Evolutionary conservation across 2,113 vertebrate species (phyloP).

Genomic region (Gopherus evgoodei): DNA sequence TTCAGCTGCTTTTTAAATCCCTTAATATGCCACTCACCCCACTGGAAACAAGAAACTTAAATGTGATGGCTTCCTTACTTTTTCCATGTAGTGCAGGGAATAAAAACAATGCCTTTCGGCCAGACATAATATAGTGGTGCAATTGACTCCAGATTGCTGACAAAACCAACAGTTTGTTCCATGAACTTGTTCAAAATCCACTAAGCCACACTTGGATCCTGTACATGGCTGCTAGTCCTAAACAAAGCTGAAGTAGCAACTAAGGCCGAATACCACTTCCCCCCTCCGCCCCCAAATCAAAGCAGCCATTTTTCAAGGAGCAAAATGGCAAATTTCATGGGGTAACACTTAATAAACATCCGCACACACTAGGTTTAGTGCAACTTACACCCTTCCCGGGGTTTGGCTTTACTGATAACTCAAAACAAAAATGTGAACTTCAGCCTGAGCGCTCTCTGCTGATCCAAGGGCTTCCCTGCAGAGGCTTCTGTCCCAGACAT

Average conservation of each 20-base stretch:
- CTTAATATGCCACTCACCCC: background rate
- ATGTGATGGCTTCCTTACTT: background rate
- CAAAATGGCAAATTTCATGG: background rate
- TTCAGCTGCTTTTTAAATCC: background rate
- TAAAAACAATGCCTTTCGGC: background rate
- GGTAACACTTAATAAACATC: background rate
- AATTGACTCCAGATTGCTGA: background rate
- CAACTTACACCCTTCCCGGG: background rate
- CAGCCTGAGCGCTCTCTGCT: background rate
- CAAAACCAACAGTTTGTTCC: background rate
- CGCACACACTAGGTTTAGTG: background rate
- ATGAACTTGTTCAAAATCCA: background rate
- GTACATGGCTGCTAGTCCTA: background rate
- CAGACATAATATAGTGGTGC: background rate
- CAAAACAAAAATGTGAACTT: background rate
- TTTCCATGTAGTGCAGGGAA: accelerated
- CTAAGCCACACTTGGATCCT: background rate
- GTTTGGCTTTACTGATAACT: background rate
- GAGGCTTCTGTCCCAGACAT: background rate
- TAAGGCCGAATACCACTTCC: background rate
- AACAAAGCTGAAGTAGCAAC: background rate
- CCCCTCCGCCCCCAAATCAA: accelerated
- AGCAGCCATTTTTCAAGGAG: background rate
- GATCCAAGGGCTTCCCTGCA: background rate
- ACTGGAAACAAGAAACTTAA: background rate